phyloP scores from a whole-genome alignment of 2,113 vertebrate genomes.

The Sinocyclocheilus grahami region DNA sequence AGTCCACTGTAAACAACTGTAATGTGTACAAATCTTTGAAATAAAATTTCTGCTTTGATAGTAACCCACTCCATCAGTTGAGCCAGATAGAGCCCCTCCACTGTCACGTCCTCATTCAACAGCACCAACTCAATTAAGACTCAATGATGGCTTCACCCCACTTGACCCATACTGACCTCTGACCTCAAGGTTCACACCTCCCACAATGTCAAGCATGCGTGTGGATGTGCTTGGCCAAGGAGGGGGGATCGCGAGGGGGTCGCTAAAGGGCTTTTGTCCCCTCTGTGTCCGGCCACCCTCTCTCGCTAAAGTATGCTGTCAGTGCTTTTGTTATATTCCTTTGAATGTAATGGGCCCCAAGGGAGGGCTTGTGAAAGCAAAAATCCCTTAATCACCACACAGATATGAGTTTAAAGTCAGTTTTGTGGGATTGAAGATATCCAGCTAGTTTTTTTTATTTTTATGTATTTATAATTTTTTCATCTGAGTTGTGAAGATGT shows the following conservation, averaged over 20 bases:
- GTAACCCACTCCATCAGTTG: conserved; percentile 17
- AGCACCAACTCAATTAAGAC: conserved; percentile 74
- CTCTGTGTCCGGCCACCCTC: conserved; percentile 66
- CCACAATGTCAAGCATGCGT: conserved; percentile 58
- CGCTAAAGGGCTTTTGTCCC: conserved; percentile 67
- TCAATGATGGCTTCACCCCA: conserved; percentile 68
- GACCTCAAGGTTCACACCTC: conserved; percentile 56
- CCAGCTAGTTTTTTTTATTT: too few species aligned
- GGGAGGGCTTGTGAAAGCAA: conserved; percentile 47
- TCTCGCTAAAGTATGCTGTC: conserved; percentile 71
- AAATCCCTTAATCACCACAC: conserved; percentile 26
- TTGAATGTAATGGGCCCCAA: conserved; percentile 64
- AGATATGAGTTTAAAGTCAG: conserved; percentile 15
- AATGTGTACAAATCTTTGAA: background rate
- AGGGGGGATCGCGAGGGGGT: conserved; percentile 38
- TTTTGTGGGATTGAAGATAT: background rate
- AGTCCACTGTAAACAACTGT: background rate
- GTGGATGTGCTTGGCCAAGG: conserved; percentile 54
- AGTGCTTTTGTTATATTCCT: conserved; percentile 71
- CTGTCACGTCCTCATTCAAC: conserved; percentile 62
- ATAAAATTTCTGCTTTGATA: background rate
- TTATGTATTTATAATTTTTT: background rate
- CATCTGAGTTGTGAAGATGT: background rate
- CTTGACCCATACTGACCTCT: conserved; percentile 56
- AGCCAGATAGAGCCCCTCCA: conserved; percentile 40